These are phyloP conservation scores for Melanerpes formicivorus DNA, from an alignment of 2,113 vertebrate genomes.

Conservation along the genomic window DNA sequence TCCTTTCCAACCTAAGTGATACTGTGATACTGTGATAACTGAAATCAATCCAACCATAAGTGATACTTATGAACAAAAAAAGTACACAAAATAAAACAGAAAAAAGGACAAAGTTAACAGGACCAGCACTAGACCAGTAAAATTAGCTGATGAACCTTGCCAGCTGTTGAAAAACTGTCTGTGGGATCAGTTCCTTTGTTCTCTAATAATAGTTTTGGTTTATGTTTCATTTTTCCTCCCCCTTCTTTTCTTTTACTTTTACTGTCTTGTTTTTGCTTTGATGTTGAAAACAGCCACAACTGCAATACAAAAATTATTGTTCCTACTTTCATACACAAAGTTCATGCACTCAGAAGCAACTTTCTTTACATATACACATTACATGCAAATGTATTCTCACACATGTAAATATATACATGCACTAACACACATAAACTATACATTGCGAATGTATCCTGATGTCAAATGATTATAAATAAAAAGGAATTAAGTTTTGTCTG, in stretches of 20 bases:
- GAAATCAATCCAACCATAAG: slow-evolving; percentile 45
- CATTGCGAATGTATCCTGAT: not conserved
- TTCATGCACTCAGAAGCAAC: slow-evolving; percentile 50
- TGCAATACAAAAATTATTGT: slow-evolving; percentile 58
- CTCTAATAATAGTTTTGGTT: slow-evolving; percentile 66
- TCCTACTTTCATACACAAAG: slow-evolving; percentile 43
- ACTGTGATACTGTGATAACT: no score
- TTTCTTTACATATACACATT: not conserved
- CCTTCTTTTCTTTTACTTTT: slow-evolving; percentile 54
- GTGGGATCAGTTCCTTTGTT: slow-evolving; percentile 67
- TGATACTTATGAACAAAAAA: slow-evolving; percentile 24
- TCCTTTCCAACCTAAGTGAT: no score
- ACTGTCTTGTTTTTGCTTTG: slow-evolving; percentile 51
- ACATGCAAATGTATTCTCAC: not conserved
- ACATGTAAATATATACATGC: not conserved
- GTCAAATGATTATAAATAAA: not conserved
- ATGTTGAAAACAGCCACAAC: slow-evolving; percentile 61
- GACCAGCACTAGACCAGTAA: slow-evolving; percentile 36
- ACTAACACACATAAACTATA: not conserved
- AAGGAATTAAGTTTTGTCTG: not conserved
- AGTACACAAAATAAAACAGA: slow-evolving; percentile 9
- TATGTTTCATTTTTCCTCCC: slow-evolving; percentile 20
- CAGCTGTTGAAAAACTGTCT: slow-evolving; percentile 65
- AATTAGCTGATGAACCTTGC: slow-evolving; percentile 66
- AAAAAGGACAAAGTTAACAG: slow-evolving; percentile 45